Evolutionary conservation across 1,140 invertebrate genomes (phyloP), one percentile per base, ranked within the genome.

Genomic region (Drosophila navojoa): DNA sequence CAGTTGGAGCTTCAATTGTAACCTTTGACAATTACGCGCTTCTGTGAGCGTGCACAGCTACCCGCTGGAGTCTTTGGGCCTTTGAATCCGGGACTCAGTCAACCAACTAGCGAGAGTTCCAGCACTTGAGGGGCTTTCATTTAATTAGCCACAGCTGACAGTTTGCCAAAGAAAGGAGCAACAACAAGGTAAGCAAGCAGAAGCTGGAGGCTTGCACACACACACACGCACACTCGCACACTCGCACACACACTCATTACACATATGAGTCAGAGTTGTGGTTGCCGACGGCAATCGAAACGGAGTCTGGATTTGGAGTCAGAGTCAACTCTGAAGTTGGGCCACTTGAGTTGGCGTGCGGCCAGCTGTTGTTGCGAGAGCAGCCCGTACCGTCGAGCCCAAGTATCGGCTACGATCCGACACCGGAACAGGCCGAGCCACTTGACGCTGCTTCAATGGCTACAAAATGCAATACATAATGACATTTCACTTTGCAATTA

Each of bases 91-190:
- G 7, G 29, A 49, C 25, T 58, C 72, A 77, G 60, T 35, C 69
- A 79, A 67, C 50, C 73, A 81, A 79, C 76, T 87, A 86, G 82
- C 76, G 82, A 89, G 79, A 89, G 79, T 73, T 76, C 64, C 76
- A 89, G 82, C 82, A 87, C 82, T 87, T 87, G 84, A 63, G 47
- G 54, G 79, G 76, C 79, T 87, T 87, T 87, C 79, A 87, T 87
- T 87, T 87, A 87, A 87, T 87, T 87, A 87, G 82, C 82, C 82
- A 87, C 82, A 87, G 82, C 84, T 87, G 82, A 87, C 82, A 87
- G 82, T 87, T 87, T 76, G 79, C 76, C 76, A 49, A 82, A 87
- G 82, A 87, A 87, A 87, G 69, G 82, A 70, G 61, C 68, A 73
- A 81, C 75, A 66, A 61, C 75, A 66, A 61, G 47, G 35, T n/a